Conservation (phyloP, 2,888 invertebrate genomes). For the Sinohyriopsis cumingii region DNA sequence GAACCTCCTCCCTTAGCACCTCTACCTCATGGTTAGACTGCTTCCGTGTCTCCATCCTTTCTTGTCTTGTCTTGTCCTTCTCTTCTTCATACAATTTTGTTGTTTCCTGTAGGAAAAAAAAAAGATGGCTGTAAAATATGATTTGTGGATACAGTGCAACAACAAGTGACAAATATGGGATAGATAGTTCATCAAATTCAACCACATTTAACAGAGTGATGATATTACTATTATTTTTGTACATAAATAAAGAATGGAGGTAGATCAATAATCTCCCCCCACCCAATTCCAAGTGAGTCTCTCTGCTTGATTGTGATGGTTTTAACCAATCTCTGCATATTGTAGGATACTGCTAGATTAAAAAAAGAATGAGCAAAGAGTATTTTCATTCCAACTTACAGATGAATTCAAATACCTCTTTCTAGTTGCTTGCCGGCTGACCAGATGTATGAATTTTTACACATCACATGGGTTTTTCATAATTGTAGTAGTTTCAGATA, state of each 20-base stretch:
- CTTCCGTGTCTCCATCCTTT: conserved; percentile 33
- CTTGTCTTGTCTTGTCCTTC: conserved; percentile 33
- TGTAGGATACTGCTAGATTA: no score
- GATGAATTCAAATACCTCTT: no score
- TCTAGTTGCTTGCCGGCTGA: no score
- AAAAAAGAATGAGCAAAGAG: no score
- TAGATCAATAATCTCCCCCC: no score
- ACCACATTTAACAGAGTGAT: neutral
- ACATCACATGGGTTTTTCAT: no score
- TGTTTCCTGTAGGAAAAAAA: conserved; percentile 45
- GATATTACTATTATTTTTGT: neutral
- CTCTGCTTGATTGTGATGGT: no score
- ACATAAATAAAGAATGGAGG: neutral
- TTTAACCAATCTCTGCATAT: no score
- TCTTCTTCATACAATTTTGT: conserved; percentile 51
- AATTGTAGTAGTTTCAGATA: no score
- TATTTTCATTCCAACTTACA: no score
- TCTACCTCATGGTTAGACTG: conserved; percentile 40
- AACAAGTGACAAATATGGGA: neutral
- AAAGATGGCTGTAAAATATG: neutral
- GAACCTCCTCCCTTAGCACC: conserved; percentile 46
- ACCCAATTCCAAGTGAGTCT: no score
- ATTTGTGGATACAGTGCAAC: neutral
- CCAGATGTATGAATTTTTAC: no score
- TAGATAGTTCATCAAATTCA: neutral